Evolutionary conservation across 2,113 vertebrate species (phyloP), one percentile per base, ranked within the genome.

Genomic region (Kryptolebias marmoratus): DNA sequence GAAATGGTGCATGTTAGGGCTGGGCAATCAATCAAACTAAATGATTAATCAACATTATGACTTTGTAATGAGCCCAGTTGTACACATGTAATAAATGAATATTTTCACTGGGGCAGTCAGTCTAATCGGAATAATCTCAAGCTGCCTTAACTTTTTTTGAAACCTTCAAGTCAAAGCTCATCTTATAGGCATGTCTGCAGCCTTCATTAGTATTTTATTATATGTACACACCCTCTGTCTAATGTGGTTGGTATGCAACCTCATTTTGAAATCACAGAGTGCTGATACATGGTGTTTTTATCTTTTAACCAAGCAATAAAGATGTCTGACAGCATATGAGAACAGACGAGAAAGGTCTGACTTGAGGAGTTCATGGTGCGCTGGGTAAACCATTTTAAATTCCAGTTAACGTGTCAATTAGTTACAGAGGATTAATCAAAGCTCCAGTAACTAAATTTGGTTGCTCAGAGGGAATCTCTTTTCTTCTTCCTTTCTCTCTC

Each of bases 371-470:
- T 70, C 22, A 44, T 1, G 31, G n/a, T 39, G 28, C 18, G 8
- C 59, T 56, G 48, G 13, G 74, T 58, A 56, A 76, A 81, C 61
- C 71, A 45, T 12, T 59, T 73, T 67, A 59, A 42, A 28, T 63
- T 65, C 62, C 65, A 75, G 71, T 76, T 72, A 81, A 81, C 57
- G 45, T 56, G 59, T 64, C 54, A 8, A 47, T 64, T 80, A 67
- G 65, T 69, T 63, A 64, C 5, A 82, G 59, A 18, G 59, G 65
- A 73, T 78, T 70, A 50, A 73, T 71, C 62, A 61, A 22, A 80
- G 69, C 64, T 75, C 47, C 50, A 30, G 54, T n/a, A 79, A 63
- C 53, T 69, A 59, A 71, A 71, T 73, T 70, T 59, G 28, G 15
- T 58, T 61, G 54, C 53, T 67, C 53, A 45, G 63, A 42, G 64